Percentiles rank a stretch among this genome's conserved stretches.
These are phyloP conservation scores for Dicyrtoma fusca DNA, from an alignment of 2,888 invertebrate genomes.

Conservation along the genomic window DNA sequence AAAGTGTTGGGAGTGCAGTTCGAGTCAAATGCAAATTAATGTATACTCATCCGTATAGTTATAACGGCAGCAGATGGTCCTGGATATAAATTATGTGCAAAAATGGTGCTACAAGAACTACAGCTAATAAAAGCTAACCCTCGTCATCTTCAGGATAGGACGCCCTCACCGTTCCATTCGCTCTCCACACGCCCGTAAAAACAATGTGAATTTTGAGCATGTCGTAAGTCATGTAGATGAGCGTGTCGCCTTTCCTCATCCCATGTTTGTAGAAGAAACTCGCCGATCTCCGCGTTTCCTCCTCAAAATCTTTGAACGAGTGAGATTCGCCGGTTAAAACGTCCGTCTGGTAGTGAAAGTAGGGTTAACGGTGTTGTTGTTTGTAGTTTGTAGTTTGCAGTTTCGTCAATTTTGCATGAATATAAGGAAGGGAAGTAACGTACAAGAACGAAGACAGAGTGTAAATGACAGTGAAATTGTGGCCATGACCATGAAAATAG, in stretches of 20 bases:
- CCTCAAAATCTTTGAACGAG: slow-evolving; percentile 63
- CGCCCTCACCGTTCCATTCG: slow-evolving; percentile 49
- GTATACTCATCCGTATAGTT: not conserved
- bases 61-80: not conserved
- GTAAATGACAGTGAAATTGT: not conserved
- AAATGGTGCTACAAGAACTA: too few relatives aligned
- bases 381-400: not conserved
- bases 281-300: slow-evolving; percentile 43
- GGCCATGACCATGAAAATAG: not conserved
- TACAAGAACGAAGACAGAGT: not conserved
- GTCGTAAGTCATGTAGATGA: slow-evolving; percentile 51
- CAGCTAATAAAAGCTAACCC: slow-evolving; percentile 43
- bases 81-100: not conserved
- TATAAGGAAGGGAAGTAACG: not conserved
- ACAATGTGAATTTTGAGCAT: slow-evolving; percentile 48
- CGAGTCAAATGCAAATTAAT: too few relatives aligned
- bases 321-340: slow-evolving; percentile 65
- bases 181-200: slow-evolving; percentile 51
- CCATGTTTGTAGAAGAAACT: slow-evolving; percentile 51
- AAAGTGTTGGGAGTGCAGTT: not conserved
- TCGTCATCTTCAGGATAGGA: slow-evolving; percentile 52
- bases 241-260: slow-evolving; percentile 49
- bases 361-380: not conserved
- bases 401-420: not conserved
- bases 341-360: slow-evolving; percentile 62